These are phyloP conservation scores for Bombus terrestris DNA, from an alignment of 1,140 invertebrate species.

Conservation along the genomic window DNA sequence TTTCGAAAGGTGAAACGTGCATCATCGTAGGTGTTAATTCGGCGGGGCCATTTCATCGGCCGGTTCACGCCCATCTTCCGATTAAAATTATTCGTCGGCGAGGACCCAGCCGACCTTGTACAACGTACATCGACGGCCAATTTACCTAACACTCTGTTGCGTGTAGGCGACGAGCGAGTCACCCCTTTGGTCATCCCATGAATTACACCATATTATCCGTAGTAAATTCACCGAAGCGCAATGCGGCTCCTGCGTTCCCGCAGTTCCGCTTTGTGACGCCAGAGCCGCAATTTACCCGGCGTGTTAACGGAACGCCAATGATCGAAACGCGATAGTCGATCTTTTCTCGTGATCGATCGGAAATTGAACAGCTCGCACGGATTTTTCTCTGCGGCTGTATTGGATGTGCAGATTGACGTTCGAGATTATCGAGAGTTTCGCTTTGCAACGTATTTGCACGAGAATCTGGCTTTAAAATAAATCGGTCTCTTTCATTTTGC, in stretches of 20 bases:
- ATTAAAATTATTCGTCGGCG: background rate
- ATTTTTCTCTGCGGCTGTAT: background rate
- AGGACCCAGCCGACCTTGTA: background rate
- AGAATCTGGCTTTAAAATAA: background rate
- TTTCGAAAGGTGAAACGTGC: background rate
- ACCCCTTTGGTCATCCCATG: background rate
- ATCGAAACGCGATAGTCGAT: background rate
- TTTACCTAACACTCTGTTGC: conserved; percentile 19
- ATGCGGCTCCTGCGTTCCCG: background rate
- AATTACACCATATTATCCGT: conserved; percentile 32
- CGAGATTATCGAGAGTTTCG: background rate
- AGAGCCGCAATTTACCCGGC: background rate
- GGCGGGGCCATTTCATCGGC: no score
- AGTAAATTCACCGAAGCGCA: conserved; percentile 11
- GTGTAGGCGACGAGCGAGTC: background rate
- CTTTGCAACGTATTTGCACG: background rate
- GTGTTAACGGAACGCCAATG: background rate
- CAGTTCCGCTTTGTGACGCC: background rate
- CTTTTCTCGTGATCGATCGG: background rate
- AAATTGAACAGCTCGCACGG: background rate
- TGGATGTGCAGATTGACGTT: background rate
- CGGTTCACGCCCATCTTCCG: background rate
- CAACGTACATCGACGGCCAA: background rate
- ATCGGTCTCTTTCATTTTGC: background rate
- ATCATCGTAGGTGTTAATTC: background rate